Evolutionary conservation across 35 echinoderm and acorn worm species (phyloP), one percentile per base, ranked within the genome.

Genomic region (Amphiura filiformis): DNA sequence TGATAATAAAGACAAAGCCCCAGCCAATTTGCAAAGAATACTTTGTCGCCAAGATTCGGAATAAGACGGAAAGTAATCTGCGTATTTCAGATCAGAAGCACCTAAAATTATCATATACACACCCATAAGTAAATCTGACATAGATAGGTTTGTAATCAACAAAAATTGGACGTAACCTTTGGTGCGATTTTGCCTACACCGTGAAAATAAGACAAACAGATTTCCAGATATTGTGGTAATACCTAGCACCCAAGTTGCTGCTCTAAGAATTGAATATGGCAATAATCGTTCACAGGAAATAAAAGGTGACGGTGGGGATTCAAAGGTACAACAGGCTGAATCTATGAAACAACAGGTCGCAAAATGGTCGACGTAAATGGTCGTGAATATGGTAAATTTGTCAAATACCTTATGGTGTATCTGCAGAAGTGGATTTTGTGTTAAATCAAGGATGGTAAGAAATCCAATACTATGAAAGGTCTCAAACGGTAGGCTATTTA

Each of bases 61-160:
- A 80, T 91, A 23, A 0, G 80, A 40, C 33, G 40, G 65, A 76
- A 87, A 91, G 9, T 79, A 23, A 30, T 39, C 35, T 1, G 37
- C 42, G 57, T 87, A 91, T 1, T n/a, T 11, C 15, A 81, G 26
- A 80, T 91, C 89, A 23, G 47, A 75, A 39, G 39, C 20, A 32
- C 61, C 70, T 20, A 91, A 31, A 65, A 86, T 80, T 32, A 91
- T 26, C 82, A 91, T 77, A 34, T 91, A 91, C 0, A 91, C 2
- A 26, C 89, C 89, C 34, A 76, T 91, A 18, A 91, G 83, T 14
- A 86, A 40, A 32, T 91, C 89, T 26, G 84, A 64, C 61, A 70
- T 70, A 3, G 61, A 5, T n/a, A 70, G 28, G 28, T 70, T 70
- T 18, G 28, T 30, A 4, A 70, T 70, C 26, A 70, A n/a, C 11